Evolutionary conservation across 2,888 invertebrate species (phyloP).

Genomic region (Caenorhabditis angaria): DNA sequence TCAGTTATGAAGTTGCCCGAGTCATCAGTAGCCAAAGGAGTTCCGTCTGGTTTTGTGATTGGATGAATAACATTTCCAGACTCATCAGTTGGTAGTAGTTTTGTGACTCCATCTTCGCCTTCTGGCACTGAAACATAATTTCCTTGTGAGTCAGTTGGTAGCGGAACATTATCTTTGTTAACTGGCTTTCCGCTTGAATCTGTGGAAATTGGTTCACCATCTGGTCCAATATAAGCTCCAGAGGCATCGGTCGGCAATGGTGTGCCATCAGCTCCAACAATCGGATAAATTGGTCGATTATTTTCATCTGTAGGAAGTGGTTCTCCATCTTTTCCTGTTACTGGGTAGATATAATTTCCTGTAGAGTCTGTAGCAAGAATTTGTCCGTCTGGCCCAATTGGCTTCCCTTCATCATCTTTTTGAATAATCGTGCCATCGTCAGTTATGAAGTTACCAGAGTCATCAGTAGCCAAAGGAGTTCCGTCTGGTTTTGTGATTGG

Average conservation of each 20-base stretch:
- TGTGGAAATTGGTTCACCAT: constrained; percentile 35
- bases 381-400: constrained; percentile 20
- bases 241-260: constrained; percentile 32
- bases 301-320: constrained; percentile 29
- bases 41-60: constrained; percentile 37
- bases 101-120: constrained; percentile 27
- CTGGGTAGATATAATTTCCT: constrained; percentile 19
- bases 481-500: constrained; percentile 39
- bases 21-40: constrained; percentile 38
- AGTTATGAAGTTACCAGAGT: constrained; percentile 16
- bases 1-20: constrained; percentile 46
- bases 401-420: constrained; percentile 36
- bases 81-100: constrained; percentile 23
- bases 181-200: constrained; percentile 28
- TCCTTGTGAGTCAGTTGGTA: constrained; percentile 32
- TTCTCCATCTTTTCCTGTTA: constrained; percentile 39
- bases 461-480: constrained; percentile 38
- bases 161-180: constrained; percentile 29
- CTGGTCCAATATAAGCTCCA: constrained; percentile 37
- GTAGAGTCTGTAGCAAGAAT: constrained; percentile 21
- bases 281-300: constrained; percentile 19
- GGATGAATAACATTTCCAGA: constrained; percentile 26
- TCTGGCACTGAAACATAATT: constrained; percentile 31
- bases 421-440: constrained; percentile 36
- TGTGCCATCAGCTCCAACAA: constrained; percentile 40